These are phyloP conservation scores for Callopanchax toddi DNA, from an alignment of 2,113 vertebrate genomes.

Conservation along the genomic window DNA sequence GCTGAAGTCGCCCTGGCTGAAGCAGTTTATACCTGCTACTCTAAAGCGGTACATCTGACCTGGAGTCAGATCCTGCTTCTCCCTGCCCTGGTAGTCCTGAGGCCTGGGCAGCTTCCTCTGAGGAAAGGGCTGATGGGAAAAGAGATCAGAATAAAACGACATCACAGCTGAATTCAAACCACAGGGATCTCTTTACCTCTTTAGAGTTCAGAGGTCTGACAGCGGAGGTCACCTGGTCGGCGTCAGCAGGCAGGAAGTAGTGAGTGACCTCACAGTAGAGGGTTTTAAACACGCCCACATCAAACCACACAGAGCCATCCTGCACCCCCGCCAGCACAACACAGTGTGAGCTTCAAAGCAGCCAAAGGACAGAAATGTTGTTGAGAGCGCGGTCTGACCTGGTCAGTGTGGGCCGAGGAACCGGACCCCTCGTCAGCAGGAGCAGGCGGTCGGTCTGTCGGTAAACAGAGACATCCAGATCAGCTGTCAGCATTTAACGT, in stretches of 20 bases:
- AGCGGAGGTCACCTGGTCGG: constrained; percentile 53
- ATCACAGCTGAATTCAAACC: not conserved
- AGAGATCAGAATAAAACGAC: too few species aligned
- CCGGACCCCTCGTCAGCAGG: constrained; percentile 11
- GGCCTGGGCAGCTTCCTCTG: constrained; percentile 81
- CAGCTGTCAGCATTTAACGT: too few species aligned
- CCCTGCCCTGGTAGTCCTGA: constrained; percentile 85
- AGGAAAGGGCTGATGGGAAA: constrained; percentile 4
- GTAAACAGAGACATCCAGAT: not conserved
- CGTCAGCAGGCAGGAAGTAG: constrained; percentile 87
- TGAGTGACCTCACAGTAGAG: constrained; percentile 89
- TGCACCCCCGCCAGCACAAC: constrained; percentile 13
- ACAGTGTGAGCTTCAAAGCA: not conserved
- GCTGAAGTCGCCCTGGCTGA: constrained; percentile 91
- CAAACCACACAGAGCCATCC: constrained; percentile 82
- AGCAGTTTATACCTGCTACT: constrained; percentile 92
- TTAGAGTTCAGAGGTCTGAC: constrained; percentile 16
- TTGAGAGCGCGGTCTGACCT: constrained; percentile 35
- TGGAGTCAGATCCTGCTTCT: constrained; percentile 87
- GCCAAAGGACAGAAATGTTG: accelerated
- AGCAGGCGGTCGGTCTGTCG: constrained; percentile 6
- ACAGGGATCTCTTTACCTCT: constrained; percentile 62
- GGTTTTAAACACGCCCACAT: constrained; percentile 93
- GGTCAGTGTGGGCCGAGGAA: constrained; percentile 2
- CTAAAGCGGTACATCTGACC: constrained; percentile 92